A percentile compares a stretch with the other conserved stretches of the same genome.
Evolutionary conservation across 2,113 vertebrate genomes (phyloP).

Genomic region (Aplodontia rufa): DNA sequence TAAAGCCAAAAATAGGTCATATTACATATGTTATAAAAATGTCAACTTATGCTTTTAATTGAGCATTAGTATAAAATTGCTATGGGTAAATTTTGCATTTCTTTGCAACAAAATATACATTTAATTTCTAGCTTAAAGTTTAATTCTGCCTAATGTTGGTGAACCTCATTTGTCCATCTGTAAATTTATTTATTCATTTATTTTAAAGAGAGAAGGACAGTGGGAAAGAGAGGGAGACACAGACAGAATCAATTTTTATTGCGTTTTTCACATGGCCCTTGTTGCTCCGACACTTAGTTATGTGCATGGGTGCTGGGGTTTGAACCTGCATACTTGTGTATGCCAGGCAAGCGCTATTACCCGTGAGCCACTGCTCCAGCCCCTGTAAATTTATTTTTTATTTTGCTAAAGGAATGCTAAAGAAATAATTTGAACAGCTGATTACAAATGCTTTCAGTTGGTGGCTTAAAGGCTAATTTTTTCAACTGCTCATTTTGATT

Average conservation of each 20-base stretch:
- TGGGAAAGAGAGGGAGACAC: too few relatives aligned
- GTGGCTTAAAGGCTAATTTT: constrained; percentile 32
- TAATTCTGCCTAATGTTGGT: constrained; percentile 48
- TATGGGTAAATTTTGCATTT: neutral
- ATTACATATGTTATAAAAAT: neutral
- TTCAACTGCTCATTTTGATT: constrained; percentile 47
- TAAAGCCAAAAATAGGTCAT: constrained; percentile 55
- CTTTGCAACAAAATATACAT: neutral
- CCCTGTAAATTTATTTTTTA: constrained; percentile 38
- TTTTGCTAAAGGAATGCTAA: neutral
- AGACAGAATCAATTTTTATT: too few relatives aligned
- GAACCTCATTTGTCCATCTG: neutral
- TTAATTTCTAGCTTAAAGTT: constrained; percentile 55
- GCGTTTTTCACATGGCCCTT: too few relatives aligned
- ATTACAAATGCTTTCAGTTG: neutral
- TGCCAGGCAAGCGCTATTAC: too few relatives aligned
- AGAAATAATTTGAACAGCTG: neutral
- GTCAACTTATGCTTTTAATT: neutral
- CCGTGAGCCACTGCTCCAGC: too few relatives aligned
- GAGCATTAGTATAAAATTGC: constrained; percentile 10
- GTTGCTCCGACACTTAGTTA: too few relatives aligned
- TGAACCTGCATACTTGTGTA: too few relatives aligned
- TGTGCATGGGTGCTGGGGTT: too few relatives aligned
- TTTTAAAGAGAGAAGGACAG: too few relatives aligned
- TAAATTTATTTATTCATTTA: constrained; percentile 45